Percentiles rank a stretch among this genome's conserved stretches.
phyloP scores from a whole-genome alignment of 2,888 invertebrate species.

The Hylaea fasciaria region DNA sequence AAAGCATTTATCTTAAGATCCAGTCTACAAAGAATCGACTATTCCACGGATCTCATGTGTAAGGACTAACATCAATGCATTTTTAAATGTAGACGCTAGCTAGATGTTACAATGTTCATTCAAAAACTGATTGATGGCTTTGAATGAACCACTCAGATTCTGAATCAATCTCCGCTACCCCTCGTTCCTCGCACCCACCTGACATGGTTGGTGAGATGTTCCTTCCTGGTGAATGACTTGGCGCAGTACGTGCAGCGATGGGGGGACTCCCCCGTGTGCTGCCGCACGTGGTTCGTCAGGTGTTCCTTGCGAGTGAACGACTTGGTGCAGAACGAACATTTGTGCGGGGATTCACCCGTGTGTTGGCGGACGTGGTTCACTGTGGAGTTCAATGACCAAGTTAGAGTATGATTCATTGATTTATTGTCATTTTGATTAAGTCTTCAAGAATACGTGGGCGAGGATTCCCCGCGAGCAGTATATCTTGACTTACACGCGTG shows the following conservation, averaged over 20 bases:
- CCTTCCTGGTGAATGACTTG: conserved; percentile 93
- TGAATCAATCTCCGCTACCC: conserved; percentile 3
- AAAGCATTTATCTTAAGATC: background rate
- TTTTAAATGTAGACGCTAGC: too few species aligned
- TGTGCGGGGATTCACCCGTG: conserved; percentile 91
- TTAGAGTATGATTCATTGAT: background rate
- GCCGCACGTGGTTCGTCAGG: conserved; percentile 93
- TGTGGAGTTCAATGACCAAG: conserved; percentile 43
- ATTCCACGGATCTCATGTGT: too few species aligned
- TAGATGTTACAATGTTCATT: too few species aligned
- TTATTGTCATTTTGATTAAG: too few species aligned
- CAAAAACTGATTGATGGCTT: too few species aligned
- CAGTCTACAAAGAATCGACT: too few species aligned
- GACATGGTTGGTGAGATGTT: conserved; percentile 94
- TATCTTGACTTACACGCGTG: too few species aligned
- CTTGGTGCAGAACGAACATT: conserved; percentile 91
- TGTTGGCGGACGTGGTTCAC: conserved; percentile 90
- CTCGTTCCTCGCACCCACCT: conserved; percentile 67
- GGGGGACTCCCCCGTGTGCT: conserved; percentile 95
- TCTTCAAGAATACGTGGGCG: too few species aligned
- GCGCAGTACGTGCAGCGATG: conserved; percentile 94
- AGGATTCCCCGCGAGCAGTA: too few species aligned
- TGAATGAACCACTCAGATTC: background rate
- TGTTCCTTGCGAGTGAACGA: conserved; percentile 93
- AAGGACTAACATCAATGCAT: too few species aligned